Percentiles rank a stretch among this genome's conserved stretches.
These are phyloP conservation scores for Acleris cristana DNA, from an alignment of 2,888 invertebrate species.

Conservation along the genomic window DNA sequence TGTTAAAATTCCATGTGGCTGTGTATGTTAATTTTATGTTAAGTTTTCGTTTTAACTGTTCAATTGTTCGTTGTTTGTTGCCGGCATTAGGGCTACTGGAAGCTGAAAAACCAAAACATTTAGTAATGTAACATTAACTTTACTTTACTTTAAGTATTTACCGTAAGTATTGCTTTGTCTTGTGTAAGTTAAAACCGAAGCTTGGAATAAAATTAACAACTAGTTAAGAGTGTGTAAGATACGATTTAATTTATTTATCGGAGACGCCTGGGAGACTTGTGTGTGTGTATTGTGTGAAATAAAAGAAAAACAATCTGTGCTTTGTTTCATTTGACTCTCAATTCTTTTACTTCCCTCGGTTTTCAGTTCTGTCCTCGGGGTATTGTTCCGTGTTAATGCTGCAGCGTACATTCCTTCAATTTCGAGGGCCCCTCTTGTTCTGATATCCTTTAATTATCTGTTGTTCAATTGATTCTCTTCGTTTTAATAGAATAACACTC, in stretches of 20 bases:
- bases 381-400: neutral
- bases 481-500: too few relatives aligned
- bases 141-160: constrained; percentile 44
- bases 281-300: constrained; percentile 69
- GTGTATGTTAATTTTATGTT: constrained; percentile 84
- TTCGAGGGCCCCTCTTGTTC: too few relatives aligned
- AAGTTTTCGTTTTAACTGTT: constrained; percentile 80
- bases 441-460: too few relatives aligned
- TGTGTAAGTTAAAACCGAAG: constrained; percentile 81
- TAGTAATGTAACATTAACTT: constrained; percentile 37
- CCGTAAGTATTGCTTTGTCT: constrained; percentile 41
- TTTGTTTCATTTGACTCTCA: constrained; percentile 45
- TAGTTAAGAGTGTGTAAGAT: constrained; percentile 60
- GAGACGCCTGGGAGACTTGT: constrained; percentile 65
- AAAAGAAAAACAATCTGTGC: constrained; percentile 52
- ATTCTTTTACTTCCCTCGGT: constrained; percentile 19
- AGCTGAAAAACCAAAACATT: constrained; percentile 44
- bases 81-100: constrained; percentile 76
- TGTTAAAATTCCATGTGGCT: constrained; percentile 69
- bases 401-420: too few relatives aligned
- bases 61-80: constrained; percentile 62
- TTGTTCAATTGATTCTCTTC: too few relatives aligned
- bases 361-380: neutral
- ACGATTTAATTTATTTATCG: constrained; percentile 55
- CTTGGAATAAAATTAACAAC: constrained; percentile 83